phyloP scores from a whole-genome alignment of 2,113 vertebrate genomes.

The Ardeotis arabs region DNA sequence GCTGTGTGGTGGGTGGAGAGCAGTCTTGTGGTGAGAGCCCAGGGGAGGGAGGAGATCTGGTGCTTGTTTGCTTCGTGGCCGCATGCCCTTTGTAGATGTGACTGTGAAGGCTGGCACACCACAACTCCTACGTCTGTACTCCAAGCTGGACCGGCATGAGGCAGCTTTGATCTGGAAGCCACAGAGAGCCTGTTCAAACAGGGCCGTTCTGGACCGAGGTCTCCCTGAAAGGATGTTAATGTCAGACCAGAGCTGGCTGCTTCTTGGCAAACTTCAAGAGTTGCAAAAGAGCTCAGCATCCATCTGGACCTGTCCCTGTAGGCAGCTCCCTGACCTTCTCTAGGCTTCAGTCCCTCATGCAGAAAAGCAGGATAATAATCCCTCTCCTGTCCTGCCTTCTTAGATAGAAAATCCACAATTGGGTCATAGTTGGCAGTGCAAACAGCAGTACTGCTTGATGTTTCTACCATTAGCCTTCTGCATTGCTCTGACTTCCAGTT shows the following conservation, averaged over 20 bases:
- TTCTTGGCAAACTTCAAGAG: neutral
- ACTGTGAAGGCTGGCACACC: neutral
- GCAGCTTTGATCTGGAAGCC: conserved; percentile 5
- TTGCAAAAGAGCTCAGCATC: neutral
- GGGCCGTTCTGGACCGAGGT: neutral
- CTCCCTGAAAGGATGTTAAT: neutral
- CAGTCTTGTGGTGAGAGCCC: neutral
- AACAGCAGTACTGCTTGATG: neutral
- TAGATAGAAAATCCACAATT: neutral
- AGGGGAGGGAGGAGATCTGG: neutral
- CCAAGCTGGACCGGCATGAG: neutral
- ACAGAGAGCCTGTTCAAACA: neutral
- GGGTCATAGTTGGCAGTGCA: neutral
- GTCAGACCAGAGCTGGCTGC: neutral
- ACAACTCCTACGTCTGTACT: neutral
- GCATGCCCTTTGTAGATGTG: neutral
- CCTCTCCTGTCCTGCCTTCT: neutral
- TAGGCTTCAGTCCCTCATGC: neutral
- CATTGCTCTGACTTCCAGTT: neutral
- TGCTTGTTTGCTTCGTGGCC: neutral
- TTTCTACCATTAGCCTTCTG: neutral
- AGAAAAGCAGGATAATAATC: conserved; percentile 17
- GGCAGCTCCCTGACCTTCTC: conserved; percentile 44
- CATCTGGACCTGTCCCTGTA: conserved; percentile 5
- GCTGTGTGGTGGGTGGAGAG: neutral